Base-by-base conservation (phyloP, 2,113 vertebrate species). In the Oryzias javanicus region DNA sequence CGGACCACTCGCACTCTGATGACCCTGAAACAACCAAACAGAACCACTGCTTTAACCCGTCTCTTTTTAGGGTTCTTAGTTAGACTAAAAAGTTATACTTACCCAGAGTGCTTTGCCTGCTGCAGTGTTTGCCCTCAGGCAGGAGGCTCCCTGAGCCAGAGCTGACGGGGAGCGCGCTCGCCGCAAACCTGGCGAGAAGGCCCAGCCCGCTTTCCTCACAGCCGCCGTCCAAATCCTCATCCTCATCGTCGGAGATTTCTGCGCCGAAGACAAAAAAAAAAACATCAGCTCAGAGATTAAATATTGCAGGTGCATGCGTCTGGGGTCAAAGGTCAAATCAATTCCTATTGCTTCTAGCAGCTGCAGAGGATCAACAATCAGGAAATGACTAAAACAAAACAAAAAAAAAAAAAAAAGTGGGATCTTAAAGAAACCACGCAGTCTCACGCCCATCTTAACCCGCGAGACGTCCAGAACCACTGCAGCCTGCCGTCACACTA, bases 131-230 rank as follows among this genome's bases (percentile, higher is more conserved):
- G 61, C 92, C 91, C 0, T 94, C 94, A 55, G 95, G 93, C 64
- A 97, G 86, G 60, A 95, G 87, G 2, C 92, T 95, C 40, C 94
- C 65, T 0, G 94, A 86, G 1, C 91, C 90, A 13, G 93, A 90
- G 63, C 90, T 88, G 0, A 95, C 84, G 7, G 96, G 96, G 79
- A 96, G 88, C 0, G 94, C 96, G 0, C 92, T 97, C 51, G 96
- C 96, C 0, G 96, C 97, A 62, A 98, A 98, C 70, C 95, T 90
- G 0, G 97, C 96, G 75, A 98, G 87, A 42, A 98, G 88, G 46
- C 97, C 96, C 79, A 98, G 81, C 13, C 97, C 96, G 0, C 95
- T 98, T 89, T 98, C 97, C 19, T 98, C 96, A 10, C 72, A 95
- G 84, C 51, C 88, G 67, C 4, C 93, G 70, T 0, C 91, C 80